These are phyloP conservation scores for Phalanger gymnotis DNA, from an alignment of 2,797 vertebrate species.

Conservation along the genomic window DNA sequence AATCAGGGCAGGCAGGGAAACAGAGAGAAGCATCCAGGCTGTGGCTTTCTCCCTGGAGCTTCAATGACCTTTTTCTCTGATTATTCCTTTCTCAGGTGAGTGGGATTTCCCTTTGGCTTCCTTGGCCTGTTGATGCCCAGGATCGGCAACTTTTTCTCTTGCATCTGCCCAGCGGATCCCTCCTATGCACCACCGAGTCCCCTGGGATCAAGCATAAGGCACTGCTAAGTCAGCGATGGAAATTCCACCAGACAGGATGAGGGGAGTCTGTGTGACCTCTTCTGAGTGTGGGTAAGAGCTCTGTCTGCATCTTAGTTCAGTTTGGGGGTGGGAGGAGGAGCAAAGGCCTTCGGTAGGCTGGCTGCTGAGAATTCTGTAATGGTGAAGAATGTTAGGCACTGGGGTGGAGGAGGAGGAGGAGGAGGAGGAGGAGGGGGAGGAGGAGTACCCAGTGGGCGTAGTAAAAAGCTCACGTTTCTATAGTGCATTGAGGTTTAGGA, in stretches of 20 bases:
- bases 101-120: not conserved
- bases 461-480: too few relatives aligned
- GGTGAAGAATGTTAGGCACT: too few relatives aligned
- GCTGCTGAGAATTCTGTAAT: not conserved
- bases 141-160: slow-evolving; percentile 5
- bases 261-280: slow-evolving; percentile 49
- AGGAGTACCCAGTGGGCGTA: not conserved
- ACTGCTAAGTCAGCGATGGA: slow-evolving; percentile 66
- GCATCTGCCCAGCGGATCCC: slow-evolving; percentile 29
- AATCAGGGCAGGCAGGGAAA: not conserved
- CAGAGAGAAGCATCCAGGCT: not conserved
- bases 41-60: slow-evolving; percentile 17
- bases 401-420: too few relatives aligned
- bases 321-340: rapidly evolving
- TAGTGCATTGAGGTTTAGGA: too few relatives aligned
- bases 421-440: not conserved
- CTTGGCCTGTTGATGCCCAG: not conserved
- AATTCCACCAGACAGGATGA: slow-evolving; percentile 65
- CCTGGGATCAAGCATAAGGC: not conserved
- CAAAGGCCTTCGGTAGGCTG: too few relatives aligned
- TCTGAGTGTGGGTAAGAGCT: slow-evolving; percentile 68
- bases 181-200: not conserved
- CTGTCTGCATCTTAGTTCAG: not conserved
- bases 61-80: not conserved
- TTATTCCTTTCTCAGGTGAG: slow-evolving; percentile 56